A percentile compares a stretch with the other conserved stretches of the same genome.
phyloP scores from a whole-genome alignment of 2,113 vertebrate species.

The Stigmatopora argus region DNA sequence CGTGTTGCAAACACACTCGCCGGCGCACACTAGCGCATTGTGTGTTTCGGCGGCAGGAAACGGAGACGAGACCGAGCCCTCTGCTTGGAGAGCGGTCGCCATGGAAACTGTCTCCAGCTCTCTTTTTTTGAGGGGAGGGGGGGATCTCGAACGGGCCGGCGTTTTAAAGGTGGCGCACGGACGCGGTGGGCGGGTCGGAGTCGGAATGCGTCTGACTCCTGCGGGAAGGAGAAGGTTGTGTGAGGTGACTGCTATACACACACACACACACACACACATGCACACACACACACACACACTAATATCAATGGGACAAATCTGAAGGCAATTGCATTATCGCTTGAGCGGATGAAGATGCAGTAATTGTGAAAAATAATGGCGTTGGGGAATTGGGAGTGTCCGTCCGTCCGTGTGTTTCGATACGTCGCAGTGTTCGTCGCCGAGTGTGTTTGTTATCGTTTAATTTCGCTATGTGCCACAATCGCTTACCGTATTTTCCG shows the following conservation, averaged over 20 bases:
- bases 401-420: slow-evolving; percentile 3
- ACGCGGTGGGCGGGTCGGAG: slow-evolving; percentile 34
- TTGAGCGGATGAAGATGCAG: slow-evolving; percentile 25
- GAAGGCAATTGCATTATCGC: slow-evolving; percentile 43
- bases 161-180: slow-evolving; percentile 54
- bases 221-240: slow-evolving; percentile 19
- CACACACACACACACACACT: slow-evolving; percentile 20
- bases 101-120: slow-evolving; percentile 73
- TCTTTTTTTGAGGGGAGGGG: slow-evolving; percentile 30
- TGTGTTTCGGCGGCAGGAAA: slow-evolving; percentile 51
- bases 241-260: slow-evolving; percentile 31
- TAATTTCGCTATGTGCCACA: too few relatives aligned
- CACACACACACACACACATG: slow-evolving; percentile 2
- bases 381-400: slow-evolving; percentile 13
- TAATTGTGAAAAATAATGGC: slow-evolving; percentile 37
- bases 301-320: slow-evolving; percentile 42
- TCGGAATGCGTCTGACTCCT: slow-evolving; percentile 34
- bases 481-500: too few relatives aligned
- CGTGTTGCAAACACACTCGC: slow-evolving; percentile 37
- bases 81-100: slow-evolving; percentile 66
- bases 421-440: neutral
- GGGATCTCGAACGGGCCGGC: slow-evolving; percentile 54
- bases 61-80: slow-evolving; percentile 58
- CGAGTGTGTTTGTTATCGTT: neutral
- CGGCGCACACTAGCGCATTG: slow-evolving; percentile 16